Conservation (phyloP, 2,888 invertebrate species). For the Himalopsyche kuldschensis region DNA sequence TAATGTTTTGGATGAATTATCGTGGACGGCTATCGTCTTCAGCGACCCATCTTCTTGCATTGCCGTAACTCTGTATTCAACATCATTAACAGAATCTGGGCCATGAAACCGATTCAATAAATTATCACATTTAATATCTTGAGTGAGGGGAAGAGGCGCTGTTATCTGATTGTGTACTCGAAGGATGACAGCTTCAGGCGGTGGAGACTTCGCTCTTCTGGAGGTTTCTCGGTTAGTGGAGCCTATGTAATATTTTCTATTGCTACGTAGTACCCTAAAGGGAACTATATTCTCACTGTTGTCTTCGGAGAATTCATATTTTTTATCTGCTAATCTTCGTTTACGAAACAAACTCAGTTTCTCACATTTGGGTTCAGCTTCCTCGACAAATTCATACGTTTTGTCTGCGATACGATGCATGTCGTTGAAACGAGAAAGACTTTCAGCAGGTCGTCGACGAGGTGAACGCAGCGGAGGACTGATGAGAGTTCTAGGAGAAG, state of each 20-base stretch:
- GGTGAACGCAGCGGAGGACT: slow-evolving; percentile 57
- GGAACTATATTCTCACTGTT: slow-evolving; percentile 68
- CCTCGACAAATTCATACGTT: slow-evolving; percentile 85
- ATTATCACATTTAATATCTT: slow-evolving; percentile 46
- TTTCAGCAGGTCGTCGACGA: slow-evolving; percentile 54
- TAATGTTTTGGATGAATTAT: slow-evolving; percentile 56
- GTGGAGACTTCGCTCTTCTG: slow-evolving; percentile 53
- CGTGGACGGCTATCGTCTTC: slow-evolving; percentile 56
- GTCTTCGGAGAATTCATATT: slow-evolving; percentile 88
- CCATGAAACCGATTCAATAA: slow-evolving; percentile 41
- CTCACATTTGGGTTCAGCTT: slow-evolving; percentile 78
- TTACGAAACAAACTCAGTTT: slow-evolving; percentile 85
- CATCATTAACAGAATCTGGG: slow-evolving; percentile 53
- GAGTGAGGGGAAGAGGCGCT: slow-evolving; percentile 19
- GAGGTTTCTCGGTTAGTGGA: slow-evolving; percentile 48
- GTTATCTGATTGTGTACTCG: slow-evolving; percentile 56
- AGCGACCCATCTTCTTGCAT: slow-evolving; percentile 59
- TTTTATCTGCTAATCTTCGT: slow-evolving; percentile 84
- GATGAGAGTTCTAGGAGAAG: slow-evolving; percentile 55
- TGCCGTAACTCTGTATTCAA: slow-evolving; percentile 56
- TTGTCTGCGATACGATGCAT: slow-evolving; percentile 66
- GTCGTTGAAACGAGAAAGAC: slow-evolving; percentile 59
- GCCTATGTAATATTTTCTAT: slow-evolving; percentile 57
- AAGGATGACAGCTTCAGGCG: slow-evolving; percentile 53
- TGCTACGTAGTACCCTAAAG: slow-evolving; percentile 64